Base-by-base conservation (phyloP, 2,113 vertebrate species). In the Peromyscus maniculatus region DNA sequence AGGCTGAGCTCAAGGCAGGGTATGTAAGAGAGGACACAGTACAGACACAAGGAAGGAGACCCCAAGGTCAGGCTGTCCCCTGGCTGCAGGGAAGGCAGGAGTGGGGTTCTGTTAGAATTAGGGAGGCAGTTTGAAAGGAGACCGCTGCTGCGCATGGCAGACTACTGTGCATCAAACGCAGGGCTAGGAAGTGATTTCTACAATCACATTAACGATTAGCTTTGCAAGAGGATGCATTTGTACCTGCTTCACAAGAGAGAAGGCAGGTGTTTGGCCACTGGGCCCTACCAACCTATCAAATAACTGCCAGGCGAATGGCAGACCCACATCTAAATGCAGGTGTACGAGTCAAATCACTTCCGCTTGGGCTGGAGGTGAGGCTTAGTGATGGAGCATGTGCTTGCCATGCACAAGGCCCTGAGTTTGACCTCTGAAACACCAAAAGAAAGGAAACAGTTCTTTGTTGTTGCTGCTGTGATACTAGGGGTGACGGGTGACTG, bases 41-140 rank as follows among this genome's bases (percentile, higher is more conserved):
- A 16, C 82, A 91, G 64, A 46, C 39, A 3, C 46, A 88, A 67
- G 69, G 15, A 12, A 86, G 55, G 64, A 91, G 39, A 80, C 13
- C 57, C 83, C 21, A 39, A 87, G 33, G 49, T 17, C 80, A 89
- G 80, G 46, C 75, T 69, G 28, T 91, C 82, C n/a, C 77, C 43
- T 74, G 10, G 22, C 67, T 71, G 31, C 59, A 94, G 91, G 55
- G 72, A 92, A 91, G 57, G 77, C 95, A 96, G 89, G 71, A 84
- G 62, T 72, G 89, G 49, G 36, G 69, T 59, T 26, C 55, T 66
- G n/a, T 74, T 92, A 89, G 87, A 57, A 94, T 96, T 74, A 89
- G 82, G 83, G 95, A 96, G 89, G 69, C 71, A 64, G 72, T 49
- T 28, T 69, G 72, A 88, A 90, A 93, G 89, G 71, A 93, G 95